Percentiles rank a stretch among this genome's conserved stretches.
Evolutionary conservation across 1,140 invertebrate species (phyloP).

Genomic region (Pristionchus pacificus): DNA sequence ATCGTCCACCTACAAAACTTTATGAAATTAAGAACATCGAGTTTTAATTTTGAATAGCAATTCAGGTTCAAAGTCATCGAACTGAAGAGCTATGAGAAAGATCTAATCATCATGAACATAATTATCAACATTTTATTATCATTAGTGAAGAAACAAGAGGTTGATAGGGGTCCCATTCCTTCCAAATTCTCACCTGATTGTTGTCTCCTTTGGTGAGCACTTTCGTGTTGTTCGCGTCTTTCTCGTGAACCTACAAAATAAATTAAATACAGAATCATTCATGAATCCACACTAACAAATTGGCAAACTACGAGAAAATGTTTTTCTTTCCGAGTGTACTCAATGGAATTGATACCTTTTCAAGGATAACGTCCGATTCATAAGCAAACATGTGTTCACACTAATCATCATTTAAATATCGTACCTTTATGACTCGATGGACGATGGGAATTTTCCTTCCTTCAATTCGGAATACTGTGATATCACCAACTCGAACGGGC

Average conservation of each 20-base stretch:
- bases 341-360: no score
- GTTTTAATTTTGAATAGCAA: no score
- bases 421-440: slow-evolving; percentile 83
- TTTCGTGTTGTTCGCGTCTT: slow-evolving; percentile 88
- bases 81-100: slow-evolving; percentile 9
- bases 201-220: slow-evolving; percentile 99
- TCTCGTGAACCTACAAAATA: slow-evolving; percentile 78
- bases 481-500: slow-evolving; percentile 93
- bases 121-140: no score
- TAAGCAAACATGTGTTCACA: no score
- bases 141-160: slow-evolving; percentile 6
- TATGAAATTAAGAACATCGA: no score
- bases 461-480: slow-evolving; percentile 98
- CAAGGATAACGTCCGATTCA: neutral
- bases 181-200: slow-evolving; percentile 65
- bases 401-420: neutral
- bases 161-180: no score
- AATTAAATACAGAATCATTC: no score
- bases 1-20: slow-evolving; percentile 93
- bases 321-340: no score
- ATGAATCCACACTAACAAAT: no score
- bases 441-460: slow-evolving; percentile 98
- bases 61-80: slow-evolving; percentile 56
- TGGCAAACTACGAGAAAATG: no score
- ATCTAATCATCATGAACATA: no score